These are phyloP conservation scores for Oostethus manadensis DNA, from an alignment of 2,113 vertebrate species.

Conservation along the genomic window DNA sequence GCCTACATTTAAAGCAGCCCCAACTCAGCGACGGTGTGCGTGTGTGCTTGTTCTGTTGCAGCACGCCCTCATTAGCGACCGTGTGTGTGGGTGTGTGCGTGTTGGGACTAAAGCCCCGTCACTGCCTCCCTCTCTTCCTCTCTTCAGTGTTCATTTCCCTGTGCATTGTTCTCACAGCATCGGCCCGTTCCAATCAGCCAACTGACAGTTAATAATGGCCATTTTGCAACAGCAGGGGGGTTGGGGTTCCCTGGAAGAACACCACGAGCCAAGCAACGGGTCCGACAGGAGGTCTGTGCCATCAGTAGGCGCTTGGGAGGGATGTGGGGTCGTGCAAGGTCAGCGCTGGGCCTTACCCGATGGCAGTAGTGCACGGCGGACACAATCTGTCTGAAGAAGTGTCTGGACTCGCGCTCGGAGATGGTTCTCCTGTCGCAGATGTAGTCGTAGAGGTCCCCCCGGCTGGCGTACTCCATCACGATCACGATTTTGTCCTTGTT, in stretches of 20 bases:
- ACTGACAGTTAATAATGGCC: constrained; percentile 39
- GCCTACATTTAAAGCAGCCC: constrained; percentile 15
- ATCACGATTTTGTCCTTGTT: constrained; percentile 97
- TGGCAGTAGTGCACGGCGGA: constrained; percentile 93
- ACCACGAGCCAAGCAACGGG: constrained; percentile 1
- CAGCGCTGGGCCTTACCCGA: constrained; percentile 64
- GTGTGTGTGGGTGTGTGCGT: constrained; percentile 25
- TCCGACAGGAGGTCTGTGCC: constrained; percentile 13
- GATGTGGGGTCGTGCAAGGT: neutral
- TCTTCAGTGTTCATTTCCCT: constrained; percentile 45
- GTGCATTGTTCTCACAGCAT: constrained; percentile 42
- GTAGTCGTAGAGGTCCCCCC: constrained; percentile 91
- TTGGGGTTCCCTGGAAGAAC: constrained; percentile 15
- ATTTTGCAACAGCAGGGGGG: constrained; percentile 56
- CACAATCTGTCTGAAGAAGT: constrained; percentile 93
- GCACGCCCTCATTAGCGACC: constrained; percentile 59
- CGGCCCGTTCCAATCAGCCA: constrained; percentile 27
- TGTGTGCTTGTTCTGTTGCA: constrained; percentile 36
- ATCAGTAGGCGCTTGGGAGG: neutral
- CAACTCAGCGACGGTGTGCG: neutral
- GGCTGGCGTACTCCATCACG: constrained; percentile 95
- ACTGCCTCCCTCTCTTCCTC: constrained; percentile 27
- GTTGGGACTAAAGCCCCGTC: constrained; percentile 35
- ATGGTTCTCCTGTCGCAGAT: constrained; percentile 82
- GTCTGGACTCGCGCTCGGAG: constrained; percentile 79